Conservation (phyloP, 2,797 vertebrate species). For the Craterocephalus amniculus region DNA sequence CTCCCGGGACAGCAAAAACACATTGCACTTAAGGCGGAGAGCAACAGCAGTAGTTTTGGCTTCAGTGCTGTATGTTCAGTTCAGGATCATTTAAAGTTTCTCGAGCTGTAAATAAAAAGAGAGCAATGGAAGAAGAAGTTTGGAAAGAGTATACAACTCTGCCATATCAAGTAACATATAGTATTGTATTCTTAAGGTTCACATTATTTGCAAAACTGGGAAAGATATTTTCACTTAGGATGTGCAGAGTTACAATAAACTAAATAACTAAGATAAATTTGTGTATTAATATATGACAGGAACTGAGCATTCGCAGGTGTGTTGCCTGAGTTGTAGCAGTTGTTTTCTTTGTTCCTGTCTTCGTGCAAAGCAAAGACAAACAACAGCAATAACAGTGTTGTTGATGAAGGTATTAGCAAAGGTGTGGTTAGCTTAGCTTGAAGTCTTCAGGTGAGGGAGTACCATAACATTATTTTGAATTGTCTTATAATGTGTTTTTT, state of each 20-base stretch:
- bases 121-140: neutral
- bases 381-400: neutral
- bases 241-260: neutral
- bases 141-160: neutral
- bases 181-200: neutral
- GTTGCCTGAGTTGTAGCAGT: neutral
- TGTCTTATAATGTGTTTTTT: neutral
- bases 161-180: neutral
- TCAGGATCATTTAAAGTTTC: constrained; percentile 15
- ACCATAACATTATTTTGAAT: neutral
- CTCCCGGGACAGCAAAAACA: constrained; percentile 18
- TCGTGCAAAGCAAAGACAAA: neutral
- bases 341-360: neutral
- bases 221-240: neutral
- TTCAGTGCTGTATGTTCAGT: constrained; percentile 30
- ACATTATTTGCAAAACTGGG: neutral
- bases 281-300: neutral
- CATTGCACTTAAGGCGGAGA: constrained; percentile 54
- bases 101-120: constrained; percentile 1
- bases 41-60: constrained; percentile 32
- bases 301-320: neutral
- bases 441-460: neutral
- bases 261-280: neutral
- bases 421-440: neutral
- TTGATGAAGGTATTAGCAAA: neutral